Evolutionary conservation across 2,888 invertebrate species (phyloP).

Genomic region (Timema cristinae): DNA sequence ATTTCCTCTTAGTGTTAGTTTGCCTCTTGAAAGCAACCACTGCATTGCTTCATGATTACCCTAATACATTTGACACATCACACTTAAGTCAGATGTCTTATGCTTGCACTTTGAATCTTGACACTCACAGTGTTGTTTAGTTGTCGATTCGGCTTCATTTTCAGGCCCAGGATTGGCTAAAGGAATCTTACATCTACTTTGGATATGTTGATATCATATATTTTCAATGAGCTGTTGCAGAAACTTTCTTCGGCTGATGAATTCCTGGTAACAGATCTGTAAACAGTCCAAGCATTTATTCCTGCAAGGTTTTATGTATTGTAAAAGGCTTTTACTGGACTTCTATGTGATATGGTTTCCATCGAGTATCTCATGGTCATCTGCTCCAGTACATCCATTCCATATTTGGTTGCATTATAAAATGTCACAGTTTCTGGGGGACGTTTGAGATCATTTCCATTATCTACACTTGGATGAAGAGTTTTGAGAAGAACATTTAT

Average conservation of each 20-base stretch:
- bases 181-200: slow-evolving; percentile 2
- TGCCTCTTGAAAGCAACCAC: not conserved
- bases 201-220: not conserved
- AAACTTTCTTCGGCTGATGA: not conserved
- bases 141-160: not conserved
- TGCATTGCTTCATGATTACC: slow-evolving; percentile 3
- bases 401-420: slow-evolving; percentile 13
- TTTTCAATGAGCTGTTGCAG: slow-evolving; percentile 2
- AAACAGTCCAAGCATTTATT: slow-evolving; percentile 8
- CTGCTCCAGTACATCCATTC: slow-evolving; percentile 8
- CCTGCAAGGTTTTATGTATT: slow-evolving; percentile 5
- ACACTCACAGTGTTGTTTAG: not conserved
- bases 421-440: slow-evolving; percentile 11
- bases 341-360: not conserved
- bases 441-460: not conserved
- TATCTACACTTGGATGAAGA: not conserved
- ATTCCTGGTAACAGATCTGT: not conserved
- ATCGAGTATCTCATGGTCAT: not conserved
- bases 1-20: not conserved
- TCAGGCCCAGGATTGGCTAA: not conserved
- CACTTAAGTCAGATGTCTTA: not conserved
- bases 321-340: slow-evolving; percentile 8
- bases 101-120: slow-evolving; percentile 5
- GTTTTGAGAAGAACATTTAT: slow-evolving; percentile 6
- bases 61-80: not conserved